phyloP scores from a whole-genome alignment of 2,797 vertebrate species.

The Characodon lateralis region DNA sequence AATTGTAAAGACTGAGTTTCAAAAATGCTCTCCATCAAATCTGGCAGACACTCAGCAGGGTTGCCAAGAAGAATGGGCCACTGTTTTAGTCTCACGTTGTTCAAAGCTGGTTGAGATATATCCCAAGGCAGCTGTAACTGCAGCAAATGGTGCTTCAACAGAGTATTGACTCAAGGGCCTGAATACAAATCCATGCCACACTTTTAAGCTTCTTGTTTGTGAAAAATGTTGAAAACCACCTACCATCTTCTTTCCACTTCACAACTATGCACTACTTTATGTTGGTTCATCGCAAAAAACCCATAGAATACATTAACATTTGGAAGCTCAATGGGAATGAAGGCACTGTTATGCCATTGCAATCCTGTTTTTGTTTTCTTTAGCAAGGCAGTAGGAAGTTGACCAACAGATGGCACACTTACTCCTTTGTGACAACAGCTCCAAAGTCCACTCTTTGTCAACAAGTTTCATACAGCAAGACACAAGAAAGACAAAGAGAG shows the following conservation, averaged over 20 bases:
- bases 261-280: not conserved
- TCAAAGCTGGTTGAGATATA: not conserved
- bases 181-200: not conserved
- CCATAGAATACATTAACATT: not conserved
- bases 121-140: too few species aligned
- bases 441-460: constrained; percentile 51
- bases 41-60: not conserved
- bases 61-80: not conserved
- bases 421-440: constrained; percentile 50
- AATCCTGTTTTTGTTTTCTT: not conserved
- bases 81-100: not conserved
- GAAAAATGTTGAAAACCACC: not conserved
- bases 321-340: not conserved
- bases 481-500: constrained; percentile 46
- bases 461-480: constrained; percentile 68
- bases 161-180: not conserved
- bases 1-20: not conserved
- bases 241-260: too few species aligned
- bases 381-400: constrained; percentile 6
- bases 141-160: not conserved
- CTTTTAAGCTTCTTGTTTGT: not conserved
- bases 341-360: not conserved
- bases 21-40: not conserved
- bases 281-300: not conserved
- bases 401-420: constrained; percentile 80